Conservation (phyloP, 1,140 invertebrate genomes). For the Theocolax elegans region DNA sequence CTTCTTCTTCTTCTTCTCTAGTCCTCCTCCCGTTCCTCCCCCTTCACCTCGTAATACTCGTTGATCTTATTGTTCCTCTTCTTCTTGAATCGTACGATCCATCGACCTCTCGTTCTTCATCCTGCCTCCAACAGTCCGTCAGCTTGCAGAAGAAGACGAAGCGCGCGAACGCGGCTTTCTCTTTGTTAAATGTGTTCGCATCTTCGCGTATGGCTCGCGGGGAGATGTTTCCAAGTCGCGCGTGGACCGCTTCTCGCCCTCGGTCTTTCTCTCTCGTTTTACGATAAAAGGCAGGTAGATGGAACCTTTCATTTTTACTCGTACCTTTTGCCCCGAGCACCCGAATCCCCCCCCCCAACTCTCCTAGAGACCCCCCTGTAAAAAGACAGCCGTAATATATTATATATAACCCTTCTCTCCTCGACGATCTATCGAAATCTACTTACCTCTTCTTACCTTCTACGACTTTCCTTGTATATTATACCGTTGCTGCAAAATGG, state of each 20-base stretch:
- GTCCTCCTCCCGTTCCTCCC: conserved; percentile 9
- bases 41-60: conserved; percentile 1
- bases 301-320: conserved; percentile 15
- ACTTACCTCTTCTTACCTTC: neutral
- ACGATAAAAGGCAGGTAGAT: neutral
- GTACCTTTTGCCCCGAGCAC: neutral
- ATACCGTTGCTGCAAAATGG: neutral
- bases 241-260: neutral
- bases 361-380: too few relatives aligned
- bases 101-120: too few relatives aligned
- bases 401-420: too few relatives aligned
- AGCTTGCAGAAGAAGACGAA: too few relatives aligned
- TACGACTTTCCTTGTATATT: conserved; percentile 11
- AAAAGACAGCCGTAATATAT: too few relatives aligned
- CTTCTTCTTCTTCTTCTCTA: too few relatives aligned
- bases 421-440: too few relatives aligned
- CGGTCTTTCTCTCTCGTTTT: conserved; percentile 24
- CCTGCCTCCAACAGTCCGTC: too few relatives aligned
- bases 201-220: conserved; percentile 7
- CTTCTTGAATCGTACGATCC: too few relatives aligned
- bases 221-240: conserved; percentile 14
- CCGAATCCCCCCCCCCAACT: neutral
- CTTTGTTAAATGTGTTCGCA: neutral
- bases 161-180: too few relatives aligned
- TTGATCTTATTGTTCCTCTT: too few relatives aligned